These are phyloP conservation scores for Drosophila cardini DNA, from an alignment of 1,140 invertebrate genomes.

Conservation along the genomic window DNA sequence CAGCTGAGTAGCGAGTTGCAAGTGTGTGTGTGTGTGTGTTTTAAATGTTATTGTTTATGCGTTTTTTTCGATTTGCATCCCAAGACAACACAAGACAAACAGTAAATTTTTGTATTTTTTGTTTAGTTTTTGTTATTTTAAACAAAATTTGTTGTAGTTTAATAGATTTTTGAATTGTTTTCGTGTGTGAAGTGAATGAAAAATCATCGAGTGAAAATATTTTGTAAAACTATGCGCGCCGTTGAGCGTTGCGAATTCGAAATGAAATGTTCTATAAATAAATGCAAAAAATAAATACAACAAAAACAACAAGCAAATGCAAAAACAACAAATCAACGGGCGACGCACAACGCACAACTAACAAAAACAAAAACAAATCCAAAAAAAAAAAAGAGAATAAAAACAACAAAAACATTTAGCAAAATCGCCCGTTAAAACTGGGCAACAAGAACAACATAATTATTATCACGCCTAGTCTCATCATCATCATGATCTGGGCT, in stretches of 20 bases:
- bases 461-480: slow-evolving; percentile 14
- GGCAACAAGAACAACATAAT: slow-evolving; percentile 22
- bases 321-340: slow-evolving; percentile 54
- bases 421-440: slow-evolving; percentile 51
- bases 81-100: slow-evolving; percentile 21
- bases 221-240: slow-evolving; percentile 69
- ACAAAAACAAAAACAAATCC: slow-evolving; percentile 16
- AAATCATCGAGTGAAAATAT: slow-evolving; percentile 54
- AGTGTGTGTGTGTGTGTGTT: slow-evolving; percentile 10
- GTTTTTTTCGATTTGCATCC: slow-evolving; percentile 29
- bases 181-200: slow-evolving; percentile 40
- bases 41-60: slow-evolving; percentile 17
- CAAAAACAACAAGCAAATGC: slow-evolving; percentile 51
- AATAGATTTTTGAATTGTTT: slow-evolving; percentile 15
- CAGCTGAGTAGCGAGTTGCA: slow-evolving; percentile 14
- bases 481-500: slow-evolving; percentile 37
- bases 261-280: slow-evolving; percentile 77
- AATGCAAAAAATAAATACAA: slow-evolving; percentile 64
- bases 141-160: slow-evolving; percentile 13
- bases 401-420: slow-evolving; percentile 13
- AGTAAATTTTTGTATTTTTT: not conserved
- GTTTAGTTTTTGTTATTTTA: slow-evolving; percentile 7
- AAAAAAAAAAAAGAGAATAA: too few species aligned
- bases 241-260: slow-evolving; percentile 74
- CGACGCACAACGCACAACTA: slow-evolving; percentile 52